Evolutionary conservation across 2,797 vertebrate genomes (phyloP).

Genomic region (Melanotaenia pygmaea): DNA sequence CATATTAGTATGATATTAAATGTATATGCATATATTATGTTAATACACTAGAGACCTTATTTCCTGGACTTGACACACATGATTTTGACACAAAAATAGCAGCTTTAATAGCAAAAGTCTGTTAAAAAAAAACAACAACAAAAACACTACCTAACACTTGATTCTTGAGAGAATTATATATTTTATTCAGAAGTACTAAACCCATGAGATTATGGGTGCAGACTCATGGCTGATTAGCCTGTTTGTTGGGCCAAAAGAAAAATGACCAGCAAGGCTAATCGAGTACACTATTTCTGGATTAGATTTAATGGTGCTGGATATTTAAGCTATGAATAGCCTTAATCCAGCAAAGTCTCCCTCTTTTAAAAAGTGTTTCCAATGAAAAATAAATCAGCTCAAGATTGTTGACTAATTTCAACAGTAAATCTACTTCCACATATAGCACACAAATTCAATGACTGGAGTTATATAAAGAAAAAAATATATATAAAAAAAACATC

Average conservation of each 20-base stretch:
- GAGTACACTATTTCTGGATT: not conserved
- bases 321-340: not conserved
- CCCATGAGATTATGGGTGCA: not conserved
- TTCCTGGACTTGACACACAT: not conserved
- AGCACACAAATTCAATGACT: not conserved
- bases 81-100: not conserved
- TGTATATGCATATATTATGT: not conserved
- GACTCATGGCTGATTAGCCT: not conserved
- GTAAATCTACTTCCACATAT: not conserved
- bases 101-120: not conserved
- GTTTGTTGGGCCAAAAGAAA: not conserved
- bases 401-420: not conserved
- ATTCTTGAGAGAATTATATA: not conserved
- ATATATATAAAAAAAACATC: not conserved
- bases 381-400: not conserved
- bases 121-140: not conserved
- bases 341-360: not conserved
- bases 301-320: not conserved
- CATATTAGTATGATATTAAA: not conserved
- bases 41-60: not conserved
- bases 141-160: not conserved
- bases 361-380: not conserved
- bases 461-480: not conserved
- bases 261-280: not conserved
- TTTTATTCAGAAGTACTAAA: slow-evolving; percentile 7